These are phyloP conservation scores for Aspidapion aeneum DNA, from an alignment of 2,888 invertebrate genomes.

Conservation along the genomic window DNA sequence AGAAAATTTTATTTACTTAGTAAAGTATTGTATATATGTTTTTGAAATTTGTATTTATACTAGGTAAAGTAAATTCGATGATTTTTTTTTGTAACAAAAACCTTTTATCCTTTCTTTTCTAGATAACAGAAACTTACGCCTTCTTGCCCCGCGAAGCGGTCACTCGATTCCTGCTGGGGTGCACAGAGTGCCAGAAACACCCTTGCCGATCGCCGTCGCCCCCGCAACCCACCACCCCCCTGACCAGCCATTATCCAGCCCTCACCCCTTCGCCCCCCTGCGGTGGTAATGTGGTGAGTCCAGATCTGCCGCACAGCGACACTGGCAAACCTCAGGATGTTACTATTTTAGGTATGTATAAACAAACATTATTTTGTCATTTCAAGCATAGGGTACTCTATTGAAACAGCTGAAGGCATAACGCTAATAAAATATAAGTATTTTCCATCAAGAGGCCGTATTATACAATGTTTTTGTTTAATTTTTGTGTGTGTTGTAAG, in stretches of 20 bases:
- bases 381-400: too few relatives aligned
- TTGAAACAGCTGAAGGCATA: too few relatives aligned
- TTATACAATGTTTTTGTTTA: too few relatives aligned
- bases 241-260: constrained; percentile 34
- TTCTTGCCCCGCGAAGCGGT: constrained; percentile 95
- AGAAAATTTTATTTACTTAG: too few relatives aligned
- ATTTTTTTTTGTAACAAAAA: too few relatives aligned
- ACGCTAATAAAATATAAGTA: too few relatives aligned
- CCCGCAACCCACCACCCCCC: constrained; percentile 46
- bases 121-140: constrained; percentile 97
- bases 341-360: not conserved
- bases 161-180: constrained; percentile 91
- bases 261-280: constrained; percentile 23
- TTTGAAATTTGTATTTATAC: too few relatives aligned
- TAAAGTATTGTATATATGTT: too few relatives aligned
- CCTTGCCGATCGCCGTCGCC: constrained; percentile 66
- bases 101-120: constrained; percentile 47
- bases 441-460: too few relatives aligned
- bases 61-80: too few relatives aligned
- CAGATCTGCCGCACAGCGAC: constrained; percentile 16
- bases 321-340: not conserved
- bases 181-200: constrained; percentile 86
- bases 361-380: too few relatives aligned
- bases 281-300: constrained; percentile 21
- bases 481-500: too few relatives aligned